These are phyloP conservation scores for Drosophila truncata DNA, from an alignment of 1,140 invertebrate genomes.

Conservation along the genomic window DNA sequence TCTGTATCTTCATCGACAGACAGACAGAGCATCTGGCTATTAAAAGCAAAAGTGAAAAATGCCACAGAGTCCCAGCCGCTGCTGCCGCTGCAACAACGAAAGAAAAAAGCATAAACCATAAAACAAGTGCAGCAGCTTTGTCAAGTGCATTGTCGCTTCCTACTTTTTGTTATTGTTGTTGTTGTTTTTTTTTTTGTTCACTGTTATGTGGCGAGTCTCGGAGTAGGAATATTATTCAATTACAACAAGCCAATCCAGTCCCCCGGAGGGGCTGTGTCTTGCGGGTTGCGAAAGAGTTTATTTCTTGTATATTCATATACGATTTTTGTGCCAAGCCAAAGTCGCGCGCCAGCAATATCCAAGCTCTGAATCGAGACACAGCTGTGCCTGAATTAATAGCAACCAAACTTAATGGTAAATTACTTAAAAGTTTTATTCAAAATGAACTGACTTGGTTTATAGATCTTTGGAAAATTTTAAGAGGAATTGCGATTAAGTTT, in stretches of 20 bases:
- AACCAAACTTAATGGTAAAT: background rate
- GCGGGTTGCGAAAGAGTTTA: slow-evolving; percentile 52
- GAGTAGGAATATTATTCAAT: slow-evolving; percentile 77
- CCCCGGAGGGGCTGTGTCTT: slow-evolving; percentile 37
- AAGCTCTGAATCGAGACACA: slow-evolving; percentile 24
- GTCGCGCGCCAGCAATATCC: slow-evolving; percentile 15
- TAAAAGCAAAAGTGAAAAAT: slow-evolving; percentile 83
- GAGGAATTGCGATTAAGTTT: no score
- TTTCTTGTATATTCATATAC: slow-evolving; percentile 37
- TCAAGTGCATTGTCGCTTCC: slow-evolving; percentile 79
- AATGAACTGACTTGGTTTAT: background rate
- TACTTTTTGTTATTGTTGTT: slow-evolving; percentile 46
- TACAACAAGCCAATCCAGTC: slow-evolving; percentile 75
- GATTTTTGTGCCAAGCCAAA: slow-evolving; percentile 42
- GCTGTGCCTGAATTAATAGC: slow-evolving; percentile 9
- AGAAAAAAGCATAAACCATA: slow-evolving; percentile 35
- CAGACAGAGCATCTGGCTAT: slow-evolving; percentile 58
- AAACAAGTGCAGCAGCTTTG: slow-evolving; percentile 50
- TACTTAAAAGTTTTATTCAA: background rate
- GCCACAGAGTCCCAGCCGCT: slow-evolving; percentile 54
- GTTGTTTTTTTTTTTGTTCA: slow-evolving; percentile 4
- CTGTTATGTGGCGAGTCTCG: slow-evolving; percentile 60
- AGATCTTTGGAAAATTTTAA: background rate
- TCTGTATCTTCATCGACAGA: slow-evolving; percentile 11
- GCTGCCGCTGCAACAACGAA: slow-evolving; percentile 25